Percentiles rank a stretch among this genome's conserved stretches.
phyloP scores from a whole-genome alignment of 1,140 invertebrate genomes.

The Zeugodacus cucurbitae region DNA sequence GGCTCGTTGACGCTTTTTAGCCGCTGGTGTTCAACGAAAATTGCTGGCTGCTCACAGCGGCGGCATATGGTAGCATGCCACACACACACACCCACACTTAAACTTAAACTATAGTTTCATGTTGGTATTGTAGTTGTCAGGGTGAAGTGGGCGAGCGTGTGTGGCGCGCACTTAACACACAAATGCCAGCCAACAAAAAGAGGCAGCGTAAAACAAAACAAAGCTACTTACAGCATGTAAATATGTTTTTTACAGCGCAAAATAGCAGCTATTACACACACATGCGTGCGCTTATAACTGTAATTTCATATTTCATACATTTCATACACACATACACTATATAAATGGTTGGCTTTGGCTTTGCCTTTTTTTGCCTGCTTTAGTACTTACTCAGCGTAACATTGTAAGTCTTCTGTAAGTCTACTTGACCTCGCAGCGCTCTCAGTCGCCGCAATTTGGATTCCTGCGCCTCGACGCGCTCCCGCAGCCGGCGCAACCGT shows the following conservation, averaged over 20 bases:
- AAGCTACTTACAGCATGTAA: not conserved
- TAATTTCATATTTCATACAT: not conserved
- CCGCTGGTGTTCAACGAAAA: not conserved
- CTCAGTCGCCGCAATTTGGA: constrained; percentile 89
- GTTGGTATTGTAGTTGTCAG: not conserved
- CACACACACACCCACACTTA: not conserved
- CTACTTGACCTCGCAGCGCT: constrained; percentile 90
- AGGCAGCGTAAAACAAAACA: not conserved
- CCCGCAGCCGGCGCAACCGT: constrained; percentile 83
- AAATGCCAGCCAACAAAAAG: not conserved
- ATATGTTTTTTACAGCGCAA: not conserved
- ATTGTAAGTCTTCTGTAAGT: constrained; percentile 90
- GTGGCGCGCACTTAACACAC: not conserved
- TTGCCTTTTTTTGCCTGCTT: not conserved
- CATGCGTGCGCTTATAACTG: not conserved
- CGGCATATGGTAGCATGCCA: not conserved
- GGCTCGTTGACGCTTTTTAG: not conserved
- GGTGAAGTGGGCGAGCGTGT: not conserved
- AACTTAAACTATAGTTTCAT: no score
- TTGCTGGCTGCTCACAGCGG: not conserved
- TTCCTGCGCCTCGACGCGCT: constrained; percentile 93
- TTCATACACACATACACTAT: not conserved
- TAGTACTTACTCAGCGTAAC: constrained; percentile 86
- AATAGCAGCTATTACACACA: not conserved
- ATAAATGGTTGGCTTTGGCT: not conserved